Evolutionary conservation across 2,797 vertebrate species (phyloP).

Genomic region (Sebastolobus alascanus): DNA sequence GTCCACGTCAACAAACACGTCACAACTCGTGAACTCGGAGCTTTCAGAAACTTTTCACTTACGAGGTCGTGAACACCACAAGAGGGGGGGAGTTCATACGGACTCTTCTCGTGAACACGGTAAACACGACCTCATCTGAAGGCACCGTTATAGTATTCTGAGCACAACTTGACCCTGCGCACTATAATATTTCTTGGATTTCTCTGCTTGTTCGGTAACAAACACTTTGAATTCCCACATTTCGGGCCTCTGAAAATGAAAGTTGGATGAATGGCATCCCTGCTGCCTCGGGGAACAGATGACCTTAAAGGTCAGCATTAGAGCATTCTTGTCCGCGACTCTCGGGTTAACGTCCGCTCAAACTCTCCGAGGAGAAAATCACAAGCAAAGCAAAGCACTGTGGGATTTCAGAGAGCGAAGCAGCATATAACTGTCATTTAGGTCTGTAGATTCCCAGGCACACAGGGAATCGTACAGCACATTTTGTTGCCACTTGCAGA

Average conservation of each 20-base stretch:
- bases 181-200: conserved; percentile 7
- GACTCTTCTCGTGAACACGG: too few relatives aligned
- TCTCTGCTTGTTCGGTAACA: background rate
- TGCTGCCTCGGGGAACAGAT: conserved; percentile 41
- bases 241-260: conserved; percentile 38
- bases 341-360: conserved; percentile 44
- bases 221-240: conserved; percentile 35
- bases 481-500: conserved; percentile 37
- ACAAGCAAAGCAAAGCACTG: conserved; percentile 18
- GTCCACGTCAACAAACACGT: too few relatives aligned
- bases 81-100: too few relatives aligned
- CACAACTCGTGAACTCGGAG: too few relatives aligned
- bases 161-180: background rate
- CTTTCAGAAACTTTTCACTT: too few relatives aligned
- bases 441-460: conserved; percentile 22
- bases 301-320: conserved; percentile 58
- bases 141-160: background rate
- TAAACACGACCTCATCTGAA: too few relatives aligned
- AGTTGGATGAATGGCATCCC: conserved; percentile 40
- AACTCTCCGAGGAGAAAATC: conserved; percentile 29
- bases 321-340: conserved; percentile 52
- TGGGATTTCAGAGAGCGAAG: conserved; percentile 11
- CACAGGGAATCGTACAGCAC: background rate
- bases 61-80: too few relatives aligned
- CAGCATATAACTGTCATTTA: conserved; percentile 18